Base-by-base conservation (phyloP, 2,888 invertebrate species). In the Archips xylosteana region DNA sequence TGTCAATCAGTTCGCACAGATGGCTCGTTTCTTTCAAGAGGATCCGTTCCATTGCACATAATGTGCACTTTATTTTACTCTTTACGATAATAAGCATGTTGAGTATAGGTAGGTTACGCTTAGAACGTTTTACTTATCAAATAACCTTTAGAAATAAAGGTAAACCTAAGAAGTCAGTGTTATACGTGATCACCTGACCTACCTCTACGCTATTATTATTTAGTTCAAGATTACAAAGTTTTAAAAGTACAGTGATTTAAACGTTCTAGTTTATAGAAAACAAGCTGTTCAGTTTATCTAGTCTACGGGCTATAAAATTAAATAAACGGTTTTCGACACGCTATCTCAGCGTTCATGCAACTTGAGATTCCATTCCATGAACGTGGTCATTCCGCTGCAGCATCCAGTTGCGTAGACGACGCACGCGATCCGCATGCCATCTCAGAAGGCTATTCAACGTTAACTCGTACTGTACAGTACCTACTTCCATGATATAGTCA, bases 1-100 rank as follows among this genome's bases (percentile, higher is more conserved):
- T 82, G 86, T 84, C 85, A 85, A 84, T 83, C 85, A 83, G 81
- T 84, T 84, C 85, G 85, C 88, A 86, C 89, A 90, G 90, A 90
- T 90, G 90, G 84, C 83, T 80, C 82, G 83, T 82, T 83, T 86
- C 85, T 65, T 87, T 86, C 87, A 85, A 79, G 84, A 81, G 82
- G 76, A 77, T 78, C 79, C 85, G 84, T 85, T 83, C 85, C 82
- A 82, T 79, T 70, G 59, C 60, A 15, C 39, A 57, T 66, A 45
- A 62, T 77, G 74, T 76, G 75, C 70, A 75, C 72, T 6, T 54
- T 5, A 15, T 23, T 54, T 23, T 23, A 54, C 23, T n/a, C 23
- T 8, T 8, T 23, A n/a, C 23, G 15, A 54, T 23, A 2, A 23
- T 2, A 54, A 15, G 51, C 54, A 6, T 23, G 15, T 54, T 15